phyloP scores from a whole-genome alignment of 92 coral and sea anemone genomes.

The Muricea muricata region DNA sequence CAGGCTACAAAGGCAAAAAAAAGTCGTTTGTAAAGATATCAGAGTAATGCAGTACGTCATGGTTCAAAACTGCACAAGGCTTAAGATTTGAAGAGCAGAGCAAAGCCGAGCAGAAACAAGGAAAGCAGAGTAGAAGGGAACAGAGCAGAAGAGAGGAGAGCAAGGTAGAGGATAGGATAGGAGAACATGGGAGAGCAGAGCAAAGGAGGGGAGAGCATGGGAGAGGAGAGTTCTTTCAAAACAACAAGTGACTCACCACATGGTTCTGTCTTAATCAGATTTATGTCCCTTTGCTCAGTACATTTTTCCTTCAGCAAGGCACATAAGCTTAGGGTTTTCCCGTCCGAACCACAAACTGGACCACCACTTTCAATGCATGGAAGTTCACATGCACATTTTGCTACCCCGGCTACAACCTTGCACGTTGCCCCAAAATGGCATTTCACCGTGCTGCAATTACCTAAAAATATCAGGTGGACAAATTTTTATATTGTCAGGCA shows the following conservation, averaged over 20 bases:
- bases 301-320: neutral
- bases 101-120: neutral
- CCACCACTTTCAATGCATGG: neutral
- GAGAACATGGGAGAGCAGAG: neutral
- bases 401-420: neutral
- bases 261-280: neutral
- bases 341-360: neutral
- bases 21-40: too few relatives aligned
- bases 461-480: too few relatives aligned
- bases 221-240: too few relatives aligned
- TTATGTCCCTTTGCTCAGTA: neutral
- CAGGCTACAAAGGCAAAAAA: neutral
- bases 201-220: neutral
- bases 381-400: neutral
- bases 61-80: too few relatives aligned
- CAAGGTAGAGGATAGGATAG: too few relatives aligned
- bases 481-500: too few relatives aligned
- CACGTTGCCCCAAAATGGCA: too few relatives aligned
- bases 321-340: neutral
- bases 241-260: neutral
- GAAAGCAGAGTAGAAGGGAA: neutral
- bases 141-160: too few relatives aligned
- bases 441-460: too few relatives aligned
- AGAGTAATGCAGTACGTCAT: too few relatives aligned
- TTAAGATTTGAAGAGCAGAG: too few relatives aligned